phyloP scores from a whole-genome alignment of 2,797 vertebrate species.

The Calcarius lapponicus region DNA sequence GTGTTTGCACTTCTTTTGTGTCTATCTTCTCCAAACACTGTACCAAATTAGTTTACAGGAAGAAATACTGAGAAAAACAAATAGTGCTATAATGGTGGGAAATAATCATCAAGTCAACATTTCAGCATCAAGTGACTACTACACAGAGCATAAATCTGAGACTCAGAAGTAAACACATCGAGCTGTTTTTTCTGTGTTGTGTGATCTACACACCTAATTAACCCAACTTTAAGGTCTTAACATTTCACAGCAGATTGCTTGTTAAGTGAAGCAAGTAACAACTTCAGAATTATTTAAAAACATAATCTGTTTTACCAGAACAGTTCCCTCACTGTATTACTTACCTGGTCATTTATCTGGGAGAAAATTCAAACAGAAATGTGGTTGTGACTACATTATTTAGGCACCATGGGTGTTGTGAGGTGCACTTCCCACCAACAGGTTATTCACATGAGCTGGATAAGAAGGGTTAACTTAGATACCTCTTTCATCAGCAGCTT shows the following conservation, averaged over 20 bases:
- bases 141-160: not conserved
- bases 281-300: not conserved
- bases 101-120: conserved; percentile 15
- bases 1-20: conserved; percentile 42
- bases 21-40: conserved; percentile 25
- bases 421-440: not conserved
- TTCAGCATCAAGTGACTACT: not conserved
- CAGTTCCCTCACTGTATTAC: not conserved
- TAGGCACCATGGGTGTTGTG: not conserved
- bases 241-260: not conserved
- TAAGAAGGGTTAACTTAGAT: not conserved
- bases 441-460: not conserved
- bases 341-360: not conserved
- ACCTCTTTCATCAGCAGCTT: not conserved
- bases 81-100: not conserved
- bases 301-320: not conserved
- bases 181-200: not conserved
- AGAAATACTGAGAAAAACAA: conserved; percentile 17
- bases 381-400: not conserved
- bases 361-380: not conserved
- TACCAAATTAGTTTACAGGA: conserved; percentile 42
- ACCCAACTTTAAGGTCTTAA: not conserved
- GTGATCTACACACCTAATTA: not conserved
- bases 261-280: conserved; percentile 1
- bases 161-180: not conserved